phyloP scores from a whole-genome alignment of 2,888 invertebrate genomes.

The Pinctada fucata region DNA sequence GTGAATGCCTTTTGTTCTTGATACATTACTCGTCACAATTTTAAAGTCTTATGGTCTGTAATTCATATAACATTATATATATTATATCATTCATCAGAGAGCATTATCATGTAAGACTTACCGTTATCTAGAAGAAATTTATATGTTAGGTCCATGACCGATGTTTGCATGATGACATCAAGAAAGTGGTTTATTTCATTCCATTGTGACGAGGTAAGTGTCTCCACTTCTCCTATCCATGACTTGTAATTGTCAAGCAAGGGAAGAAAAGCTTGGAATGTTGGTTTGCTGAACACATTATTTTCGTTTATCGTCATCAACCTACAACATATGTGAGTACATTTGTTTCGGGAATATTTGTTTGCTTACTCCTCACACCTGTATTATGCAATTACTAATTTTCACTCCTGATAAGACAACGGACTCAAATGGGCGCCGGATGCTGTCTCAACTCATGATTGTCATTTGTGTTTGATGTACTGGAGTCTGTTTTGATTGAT shows the following conservation, averaged over 20 bases:
- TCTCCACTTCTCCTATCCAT: constrained; percentile 40
- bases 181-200: constrained; percentile 46
- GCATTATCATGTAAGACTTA: constrained; percentile 7
- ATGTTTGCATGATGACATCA: constrained; percentile 39
- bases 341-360: neutral
- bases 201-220: constrained; percentile 10
- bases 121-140: constrained; percentile 42
- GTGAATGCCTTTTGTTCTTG: no score
- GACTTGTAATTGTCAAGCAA: constrained; percentile 51
- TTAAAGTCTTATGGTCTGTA: no score
- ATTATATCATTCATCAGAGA: no score
- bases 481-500: no score
- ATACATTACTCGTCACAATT: no score
- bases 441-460: no score
- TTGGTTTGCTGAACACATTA: constrained; percentile 36
- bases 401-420: no score
- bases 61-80: no score
- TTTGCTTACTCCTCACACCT: neutral
- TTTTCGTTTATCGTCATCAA: constrained; percentile 31
- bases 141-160: constrained; percentile 45
- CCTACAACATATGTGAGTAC: neutral
- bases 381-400: neutral
- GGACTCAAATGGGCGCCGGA: no score
- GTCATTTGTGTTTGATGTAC: no score
- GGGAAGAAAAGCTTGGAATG: constrained; percentile 43